Evolutionary conservation across 2,113 vertebrate species (phyloP), one percentile per base, ranked within the genome.

Genomic region (Parus major): DNA sequence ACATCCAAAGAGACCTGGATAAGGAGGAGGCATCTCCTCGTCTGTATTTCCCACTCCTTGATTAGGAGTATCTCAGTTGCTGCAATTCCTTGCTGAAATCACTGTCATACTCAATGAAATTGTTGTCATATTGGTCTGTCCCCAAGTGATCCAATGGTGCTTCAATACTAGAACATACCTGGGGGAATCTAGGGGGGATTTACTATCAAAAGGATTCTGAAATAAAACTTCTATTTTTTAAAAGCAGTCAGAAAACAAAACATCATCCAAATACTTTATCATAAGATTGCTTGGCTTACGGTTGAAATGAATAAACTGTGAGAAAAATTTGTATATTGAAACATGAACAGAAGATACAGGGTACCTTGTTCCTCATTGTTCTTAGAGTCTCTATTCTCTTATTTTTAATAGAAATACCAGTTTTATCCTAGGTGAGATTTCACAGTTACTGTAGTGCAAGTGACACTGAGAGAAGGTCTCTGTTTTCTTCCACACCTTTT

Each of bases 341-440:
- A 86, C 25, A 22, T 6, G 42, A 81, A 16, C 7, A 55, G 59
- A 57, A 39, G 61, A 31, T 24, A 33, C 3, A 28, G 79, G 39
- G 16, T 55, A 22, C n/a, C 44, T 84, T 70, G 23, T 31, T 94
- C 63, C 57, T 47, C 11, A 25, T 16, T 69, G 59, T 39, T 72
- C 22, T 12, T 50, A 20, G 31, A 60, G n/a, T 47, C 76, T 33
- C 4, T 35, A 50, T 71, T 66, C 9, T 72, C 17, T 59, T 25
- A 50, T 78, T 92, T 89, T 86, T 39, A 53, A 12, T 8, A 42
- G 57, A 86, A 86, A 88, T 50, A 63, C 5, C 23, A 64, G 19
- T 47, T 75, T 82, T 64, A 7, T 47, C n/a, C 68, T 75, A 72
- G 84, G 41, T 90, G 85, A 70, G 82, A 66, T 86, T 86, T 86